Percentiles rank a stretch among this genome's conserved stretches.
phyloP scores from a whole-genome alignment of 2,113 vertebrate species.

The Prionailurus bengalensis region DNA sequence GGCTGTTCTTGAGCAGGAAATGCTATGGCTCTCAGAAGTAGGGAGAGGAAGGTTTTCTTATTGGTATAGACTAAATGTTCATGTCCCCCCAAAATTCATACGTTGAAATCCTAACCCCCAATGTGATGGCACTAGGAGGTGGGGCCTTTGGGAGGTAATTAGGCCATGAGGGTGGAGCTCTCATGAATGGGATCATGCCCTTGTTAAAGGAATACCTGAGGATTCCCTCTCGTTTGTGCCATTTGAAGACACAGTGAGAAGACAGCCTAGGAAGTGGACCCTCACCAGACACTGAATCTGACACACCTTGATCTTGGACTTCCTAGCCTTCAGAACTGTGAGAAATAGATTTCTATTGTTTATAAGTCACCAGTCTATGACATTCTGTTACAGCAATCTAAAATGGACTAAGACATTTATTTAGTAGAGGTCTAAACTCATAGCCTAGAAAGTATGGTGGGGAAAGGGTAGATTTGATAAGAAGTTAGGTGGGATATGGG shows the following conservation, averaged over 20 bases:
- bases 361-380: neutral
- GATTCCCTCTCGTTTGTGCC: neutral
- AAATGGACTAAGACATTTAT: neutral
- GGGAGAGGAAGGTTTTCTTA: neutral
- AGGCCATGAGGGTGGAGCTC: neutral
- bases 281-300: accelerated
- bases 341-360: neutral
- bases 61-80: neutral
- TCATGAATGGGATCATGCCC: neutral
- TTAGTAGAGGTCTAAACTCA: neutral
- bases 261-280: neutral
- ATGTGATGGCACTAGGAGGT: neutral
- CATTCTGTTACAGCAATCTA: neutral
- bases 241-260: neutral
- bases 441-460: neutral
- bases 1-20: neutral
- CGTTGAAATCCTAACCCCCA: neutral
- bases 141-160: neutral
- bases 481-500: neutral
- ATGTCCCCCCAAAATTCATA: neutral
- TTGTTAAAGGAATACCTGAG: neutral
- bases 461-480: neutral
- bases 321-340: neutral
- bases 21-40: neutral
- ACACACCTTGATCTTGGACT: neutral